A percentile compares a stretch with the other conserved stretches of the same genome.
phyloP scores from a whole-genome alignment of 53 echinoderm and acorn worm genomes.

The Crossaster papposus region DNA sequence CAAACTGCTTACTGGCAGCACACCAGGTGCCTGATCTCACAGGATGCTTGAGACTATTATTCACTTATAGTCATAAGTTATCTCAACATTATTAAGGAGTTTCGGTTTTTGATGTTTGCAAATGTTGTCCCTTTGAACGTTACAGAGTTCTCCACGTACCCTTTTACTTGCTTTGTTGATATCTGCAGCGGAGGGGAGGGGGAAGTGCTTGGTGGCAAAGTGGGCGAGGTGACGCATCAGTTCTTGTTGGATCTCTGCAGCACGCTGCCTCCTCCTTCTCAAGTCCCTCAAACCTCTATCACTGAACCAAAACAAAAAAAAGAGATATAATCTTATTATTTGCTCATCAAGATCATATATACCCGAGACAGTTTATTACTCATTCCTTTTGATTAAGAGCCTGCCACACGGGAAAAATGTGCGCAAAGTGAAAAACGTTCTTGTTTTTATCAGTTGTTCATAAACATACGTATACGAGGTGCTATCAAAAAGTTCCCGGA shows the following conservation, averaged over 20 bases:
- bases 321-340: not conserved
- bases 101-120: no score
- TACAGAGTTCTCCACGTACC: slow-evolving; percentile 13
- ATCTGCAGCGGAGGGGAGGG: slow-evolving; percentile 61
- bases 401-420: no score
- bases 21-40: no score
- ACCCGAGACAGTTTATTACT: no score
- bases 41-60: no score
- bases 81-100: no score
- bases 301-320: not conserved
- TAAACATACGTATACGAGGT: no score
- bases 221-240: slow-evolving; percentile 69
- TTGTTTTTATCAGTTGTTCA: no score
- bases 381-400: not conserved
- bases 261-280: slow-evolving; percentile 65
- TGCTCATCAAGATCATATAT: no score
- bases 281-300: slow-evolving; percentile 46
- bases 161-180: slow-evolving; percentile 40
- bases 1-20: no score
- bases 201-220: slow-evolving; percentile 75
- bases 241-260: slow-evolving; percentile 63
- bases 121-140: not conserved
- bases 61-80: no score
- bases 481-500: no score
- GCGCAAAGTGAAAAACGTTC: not conserved